A percentile compares a stretch with the other conserved stretches of the same genome.
Conservation (phyloP, 2,113 vertebrate genomes). For the Emydocephalus ijimae region DNA sequence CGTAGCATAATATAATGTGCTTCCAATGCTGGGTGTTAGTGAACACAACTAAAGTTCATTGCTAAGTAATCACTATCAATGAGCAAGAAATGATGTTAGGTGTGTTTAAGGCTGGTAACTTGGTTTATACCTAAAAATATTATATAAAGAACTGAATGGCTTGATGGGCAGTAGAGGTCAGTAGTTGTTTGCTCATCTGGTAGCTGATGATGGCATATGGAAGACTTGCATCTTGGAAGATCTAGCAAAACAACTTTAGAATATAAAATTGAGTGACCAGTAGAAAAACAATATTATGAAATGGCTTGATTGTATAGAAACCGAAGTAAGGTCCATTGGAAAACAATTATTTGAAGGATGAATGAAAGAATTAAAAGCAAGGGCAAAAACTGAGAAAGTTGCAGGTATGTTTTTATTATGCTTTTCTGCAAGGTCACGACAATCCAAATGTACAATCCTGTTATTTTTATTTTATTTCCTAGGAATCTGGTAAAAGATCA, state of each 20-base stretch:
- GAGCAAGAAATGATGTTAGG: background rate
- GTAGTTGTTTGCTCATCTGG: background rate
- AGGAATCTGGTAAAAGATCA: slow-evolving; percentile 30
- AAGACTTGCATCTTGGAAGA: background rate
- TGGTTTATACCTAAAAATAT: background rate
- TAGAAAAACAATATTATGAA: background rate
- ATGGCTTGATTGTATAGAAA: background rate
- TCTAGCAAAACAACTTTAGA: background rate
- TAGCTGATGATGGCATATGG: background rate
- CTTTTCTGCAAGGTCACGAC: background rate
- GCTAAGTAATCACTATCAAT: background rate
- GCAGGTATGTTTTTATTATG: background rate
- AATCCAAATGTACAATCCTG: background rate
- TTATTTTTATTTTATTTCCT: slow-evolving; percentile 4
- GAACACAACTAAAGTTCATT: background rate
- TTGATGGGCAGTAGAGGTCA: background rate
- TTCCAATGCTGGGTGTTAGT: background rate
- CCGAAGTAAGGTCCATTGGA: background rate
- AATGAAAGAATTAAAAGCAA: background rate
- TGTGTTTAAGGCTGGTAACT: background rate
- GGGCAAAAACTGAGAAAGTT: background rate
- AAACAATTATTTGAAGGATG: background rate
- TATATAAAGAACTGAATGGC: background rate
- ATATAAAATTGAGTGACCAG: background rate
- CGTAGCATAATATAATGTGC: background rate